Evolutionary conservation across 1,140 invertebrate species (phyloP).

Genomic region (Hyphantria cunea): DNA sequence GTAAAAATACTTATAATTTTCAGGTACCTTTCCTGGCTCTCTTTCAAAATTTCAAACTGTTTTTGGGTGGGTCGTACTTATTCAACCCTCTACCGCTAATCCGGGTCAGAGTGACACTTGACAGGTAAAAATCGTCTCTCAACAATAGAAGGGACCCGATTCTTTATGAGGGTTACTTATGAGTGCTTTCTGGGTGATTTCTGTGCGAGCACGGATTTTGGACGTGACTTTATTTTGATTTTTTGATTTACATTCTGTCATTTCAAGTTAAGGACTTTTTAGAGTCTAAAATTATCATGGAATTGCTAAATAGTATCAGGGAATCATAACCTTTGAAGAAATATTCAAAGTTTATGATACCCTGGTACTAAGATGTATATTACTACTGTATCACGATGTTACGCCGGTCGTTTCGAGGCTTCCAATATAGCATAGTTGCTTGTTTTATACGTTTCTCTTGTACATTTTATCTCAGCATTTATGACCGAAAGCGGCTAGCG

Average conservation of each 20-base stretch:
- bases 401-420: no score
- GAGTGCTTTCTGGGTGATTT: slow-evolving; percentile 29
- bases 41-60: background rate
- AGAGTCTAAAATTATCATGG: no score
- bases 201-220: slow-evolving; percentile 18
- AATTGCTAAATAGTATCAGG: no score
- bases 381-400: no score
- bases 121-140: slow-evolving; percentile 43
- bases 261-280: no score
- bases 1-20: slow-evolving; percentile 10
- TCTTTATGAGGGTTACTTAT: slow-evolving; percentile 36
- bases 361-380: no score
- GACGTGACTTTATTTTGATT: slow-evolving; percentile 28
- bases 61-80: slow-evolving; percentile 7
- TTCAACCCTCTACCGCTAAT: slow-evolving; percentile 38
- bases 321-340: no score
- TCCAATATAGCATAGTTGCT: no score
- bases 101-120: slow-evolving; percentile 39
- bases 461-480: no score
- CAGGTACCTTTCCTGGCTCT: slow-evolving; percentile 8
- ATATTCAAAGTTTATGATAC: no score
- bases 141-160: slow-evolving; percentile 37
- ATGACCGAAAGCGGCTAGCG: no score
- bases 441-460: no score
- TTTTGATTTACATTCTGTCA: slow-evolving; percentile 15